A percentile compares a stretch with the other conserved stretches of the same genome.
Conservation (phyloP, 2,797 vertebrate species). For the Coluber constrictor region DNA sequence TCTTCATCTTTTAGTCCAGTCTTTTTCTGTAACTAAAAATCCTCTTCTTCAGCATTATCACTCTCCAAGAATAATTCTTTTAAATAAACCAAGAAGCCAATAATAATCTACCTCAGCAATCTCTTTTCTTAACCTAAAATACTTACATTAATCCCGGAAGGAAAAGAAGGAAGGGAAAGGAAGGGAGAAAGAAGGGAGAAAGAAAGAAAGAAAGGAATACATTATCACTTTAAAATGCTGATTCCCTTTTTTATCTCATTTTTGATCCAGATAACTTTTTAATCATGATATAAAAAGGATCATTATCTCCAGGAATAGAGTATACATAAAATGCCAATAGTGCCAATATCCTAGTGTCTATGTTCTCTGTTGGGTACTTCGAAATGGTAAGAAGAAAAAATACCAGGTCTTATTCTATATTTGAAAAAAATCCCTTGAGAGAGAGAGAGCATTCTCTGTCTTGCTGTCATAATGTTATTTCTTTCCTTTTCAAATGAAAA, state of each 20-base stretch:
- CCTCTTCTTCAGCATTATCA: background rate
- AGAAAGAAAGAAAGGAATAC: background rate
- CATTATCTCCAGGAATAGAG: background rate
- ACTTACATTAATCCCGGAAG: background rate
- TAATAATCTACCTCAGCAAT: background rate
- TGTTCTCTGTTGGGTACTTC: background rate
- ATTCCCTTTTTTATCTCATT: background rate
- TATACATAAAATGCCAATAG: background rate
- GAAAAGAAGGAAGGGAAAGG: background rate
- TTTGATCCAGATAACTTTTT: background rate
- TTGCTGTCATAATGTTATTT: background rate
- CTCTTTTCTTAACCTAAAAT: background rate
- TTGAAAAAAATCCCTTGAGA: background rate
- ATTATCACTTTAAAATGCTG: background rate
- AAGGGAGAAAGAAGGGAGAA: no score
- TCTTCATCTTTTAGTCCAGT: background rate
- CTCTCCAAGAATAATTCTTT: background rate
- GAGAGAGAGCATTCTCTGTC: background rate
- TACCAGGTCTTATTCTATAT: background rate
- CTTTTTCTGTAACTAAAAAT: background rate
- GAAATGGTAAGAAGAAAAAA: background rate
- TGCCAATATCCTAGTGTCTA: background rate
- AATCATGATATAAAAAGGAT: background rate
- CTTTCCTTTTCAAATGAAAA: background rate
- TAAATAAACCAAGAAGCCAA: background rate